Conservation (phyloP, 2,888 invertebrate species). For the Oligia fasciuncula region DNA sequence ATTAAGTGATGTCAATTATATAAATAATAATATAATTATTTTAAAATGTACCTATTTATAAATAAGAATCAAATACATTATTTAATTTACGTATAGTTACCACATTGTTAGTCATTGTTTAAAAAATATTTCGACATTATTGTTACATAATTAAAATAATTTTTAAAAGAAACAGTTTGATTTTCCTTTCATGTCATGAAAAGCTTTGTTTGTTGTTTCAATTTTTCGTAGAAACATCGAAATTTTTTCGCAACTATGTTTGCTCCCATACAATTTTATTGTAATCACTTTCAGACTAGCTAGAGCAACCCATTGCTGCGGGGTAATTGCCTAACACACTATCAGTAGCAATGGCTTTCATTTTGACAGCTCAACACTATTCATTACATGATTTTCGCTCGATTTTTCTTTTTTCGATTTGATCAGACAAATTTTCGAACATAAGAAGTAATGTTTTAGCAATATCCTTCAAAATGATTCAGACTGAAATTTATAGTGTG, state of each 20-base stretch:
- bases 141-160: constrained; percentile 14
- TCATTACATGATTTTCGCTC: too few species aligned
- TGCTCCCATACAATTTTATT: neutral
- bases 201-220: too few species aligned
- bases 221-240: neutral
- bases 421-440: too few species aligned
- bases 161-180: neutral
- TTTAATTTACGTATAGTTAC: constrained; percentile 33
- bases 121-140: constrained; percentile 12
- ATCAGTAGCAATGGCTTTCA: too few species aligned
- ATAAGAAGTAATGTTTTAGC: too few species aligned
- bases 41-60: neutral
- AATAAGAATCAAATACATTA: constrained; percentile 3
- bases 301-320: too few species aligned
- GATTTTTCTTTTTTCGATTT: too few species aligned
- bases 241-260: too few species aligned
- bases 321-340: too few species aligned
- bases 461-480: too few species aligned
- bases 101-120: constrained; percentile 46
- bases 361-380: too few species aligned
- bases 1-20: neutral
- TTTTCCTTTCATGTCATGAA: neutral
- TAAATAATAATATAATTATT: neutral
- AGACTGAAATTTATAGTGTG: too few species aligned
- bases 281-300: neutral